phyloP scores from a whole-genome alignment of 2,113 vertebrate genomes.

The Osmerus mordax region DNA sequence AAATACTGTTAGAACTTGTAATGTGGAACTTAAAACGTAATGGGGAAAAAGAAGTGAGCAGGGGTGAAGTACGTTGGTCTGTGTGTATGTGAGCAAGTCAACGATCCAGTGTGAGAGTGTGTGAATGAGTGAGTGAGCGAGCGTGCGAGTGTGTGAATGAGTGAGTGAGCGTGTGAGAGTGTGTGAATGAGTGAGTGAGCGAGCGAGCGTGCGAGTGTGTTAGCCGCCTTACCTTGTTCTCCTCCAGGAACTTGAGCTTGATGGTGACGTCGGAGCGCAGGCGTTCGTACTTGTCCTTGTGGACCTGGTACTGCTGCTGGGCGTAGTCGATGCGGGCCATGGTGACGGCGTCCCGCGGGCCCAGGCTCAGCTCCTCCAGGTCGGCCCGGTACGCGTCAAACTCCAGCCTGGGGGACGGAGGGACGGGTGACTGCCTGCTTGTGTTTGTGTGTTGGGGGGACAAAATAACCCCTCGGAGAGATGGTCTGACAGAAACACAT shows the following conservation, averaged over 20 bases:
- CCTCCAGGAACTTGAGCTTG: conserved; percentile 96
- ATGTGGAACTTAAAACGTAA: too few relatives aligned
- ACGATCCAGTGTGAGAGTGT: too few relatives aligned
- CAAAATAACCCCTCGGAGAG: neutral
- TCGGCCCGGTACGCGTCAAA: conserved; percentile 94
- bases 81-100: too few relatives aligned
- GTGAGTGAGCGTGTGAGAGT: too few relatives aligned
- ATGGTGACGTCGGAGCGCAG: conserved; percentile 90
- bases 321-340: conserved; percentile 84
- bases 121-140: neutral
- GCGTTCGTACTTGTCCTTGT: conserved; percentile 92
- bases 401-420: conserved; percentile 77
- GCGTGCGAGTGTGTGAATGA: neutral
- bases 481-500: too few relatives aligned
- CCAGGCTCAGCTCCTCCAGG: conserved; percentile 92
- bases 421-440: neutral
- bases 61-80: too few relatives aligned
- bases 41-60: too few relatives aligned
- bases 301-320: conserved; percentile 87
- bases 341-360: conserved; percentile 82
- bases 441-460: neutral
- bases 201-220: neutral
- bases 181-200: neutral
- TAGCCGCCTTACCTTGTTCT: conserved; percentile 84
- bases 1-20: neutral